Conservation (phyloP, 1,140 invertebrate genomes). For the Drosophila kohkoa region DNA sequence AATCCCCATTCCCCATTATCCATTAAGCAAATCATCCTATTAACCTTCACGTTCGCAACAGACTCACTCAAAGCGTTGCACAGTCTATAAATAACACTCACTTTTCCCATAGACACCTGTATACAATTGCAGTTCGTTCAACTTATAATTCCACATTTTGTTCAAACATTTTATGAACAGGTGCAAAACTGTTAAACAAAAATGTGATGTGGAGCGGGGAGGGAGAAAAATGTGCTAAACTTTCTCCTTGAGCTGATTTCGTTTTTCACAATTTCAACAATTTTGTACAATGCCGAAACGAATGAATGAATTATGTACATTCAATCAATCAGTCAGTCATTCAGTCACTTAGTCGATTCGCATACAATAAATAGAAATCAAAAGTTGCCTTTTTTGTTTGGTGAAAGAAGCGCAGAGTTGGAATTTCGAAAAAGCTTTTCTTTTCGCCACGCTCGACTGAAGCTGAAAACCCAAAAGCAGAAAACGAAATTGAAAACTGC, state of each 20-base stretch:
- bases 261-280: slow-evolving; percentile 28
- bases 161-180: slow-evolving; percentile 21
- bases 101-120: slow-evolving; percentile 12
- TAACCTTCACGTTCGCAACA: slow-evolving; percentile 25
- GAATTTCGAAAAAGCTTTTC: slow-evolving; percentile 41
- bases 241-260: slow-evolving; percentile 47
- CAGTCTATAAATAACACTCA: slow-evolving; percentile 17
- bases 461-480: slow-evolving; percentile 31
- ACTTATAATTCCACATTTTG: slow-evolving; percentile 6
- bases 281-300: slow-evolving; percentile 18
- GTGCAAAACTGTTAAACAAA: slow-evolving; percentile 38
- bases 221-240: slow-evolving; percentile 41
- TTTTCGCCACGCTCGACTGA: slow-evolving; percentile 49
- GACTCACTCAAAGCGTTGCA: background rate
- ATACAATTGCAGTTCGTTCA: slow-evolving; percentile 35
- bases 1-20: background rate
- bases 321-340: slow-evolving; percentile 23
- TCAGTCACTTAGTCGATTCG: slow-evolving; percentile 15
- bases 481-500: slow-evolving; percentile 33
- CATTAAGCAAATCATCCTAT: slow-evolving; percentile 4
- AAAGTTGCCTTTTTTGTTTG: slow-evolving; percentile 34
- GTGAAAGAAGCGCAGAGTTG: slow-evolving; percentile 8
- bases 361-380: slow-evolving; percentile 45
- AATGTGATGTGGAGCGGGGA: background rate
- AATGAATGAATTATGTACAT: slow-evolving; percentile 7